Percentiles rank a stretch among this genome's conserved stretches.
Conservation (phyloP, 2,797 vertebrate genomes). For the Phoeniculus purpureus region DNA sequence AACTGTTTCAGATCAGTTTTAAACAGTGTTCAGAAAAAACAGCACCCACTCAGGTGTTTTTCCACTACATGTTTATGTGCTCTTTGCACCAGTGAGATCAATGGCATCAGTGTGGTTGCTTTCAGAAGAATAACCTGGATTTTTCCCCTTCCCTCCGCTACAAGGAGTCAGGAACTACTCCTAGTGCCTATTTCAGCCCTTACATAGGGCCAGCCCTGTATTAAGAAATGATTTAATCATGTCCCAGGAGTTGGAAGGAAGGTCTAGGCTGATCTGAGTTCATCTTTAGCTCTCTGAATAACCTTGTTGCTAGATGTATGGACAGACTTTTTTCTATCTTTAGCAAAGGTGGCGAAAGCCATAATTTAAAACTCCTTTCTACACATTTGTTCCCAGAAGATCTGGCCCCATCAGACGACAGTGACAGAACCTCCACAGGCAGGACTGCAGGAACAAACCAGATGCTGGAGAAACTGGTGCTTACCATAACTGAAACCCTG, state of each 20-base stretch:
- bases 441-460: background rate
- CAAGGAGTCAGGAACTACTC: background rate
- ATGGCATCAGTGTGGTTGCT: background rate
- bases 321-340: background rate
- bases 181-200: background rate
- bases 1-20: background rate
- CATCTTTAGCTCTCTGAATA: background rate
- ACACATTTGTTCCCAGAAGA: background rate
- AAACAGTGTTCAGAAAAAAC: background rate
- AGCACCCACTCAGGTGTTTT: background rate
- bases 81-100: background rate
- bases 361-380: background rate
- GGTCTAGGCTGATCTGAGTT: background rate
- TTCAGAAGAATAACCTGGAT: background rate
- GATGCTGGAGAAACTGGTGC: background rate
- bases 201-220: background rate
- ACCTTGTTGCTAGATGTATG: fast-evolving
- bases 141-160: background rate
- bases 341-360: background rate
- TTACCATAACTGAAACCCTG: too few species aligned
- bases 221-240: background rate
- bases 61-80: background rate
- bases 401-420: background rate
- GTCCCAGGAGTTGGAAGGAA: background rate
- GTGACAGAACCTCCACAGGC: background rate